Base-by-base conservation (phyloP, 2,113 vertebrate genomes). In the Orycteropus afer region DNA sequence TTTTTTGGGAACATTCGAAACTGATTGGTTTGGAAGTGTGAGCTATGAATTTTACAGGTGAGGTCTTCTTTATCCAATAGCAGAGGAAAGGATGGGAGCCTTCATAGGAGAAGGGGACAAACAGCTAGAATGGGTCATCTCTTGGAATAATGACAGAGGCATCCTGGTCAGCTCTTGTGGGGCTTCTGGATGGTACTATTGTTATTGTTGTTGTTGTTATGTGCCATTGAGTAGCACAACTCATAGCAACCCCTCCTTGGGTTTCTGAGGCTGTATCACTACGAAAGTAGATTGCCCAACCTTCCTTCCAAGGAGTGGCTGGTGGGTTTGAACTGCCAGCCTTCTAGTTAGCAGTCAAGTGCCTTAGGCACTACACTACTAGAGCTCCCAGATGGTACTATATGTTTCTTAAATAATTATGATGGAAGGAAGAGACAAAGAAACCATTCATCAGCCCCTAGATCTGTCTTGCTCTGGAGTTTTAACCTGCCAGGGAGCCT, bases 21-120 rank as follows among this genome's bases (percentile, higher is more conserved):
- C 27, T 0, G 0, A n/a, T n/a, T 92, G 47, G 91, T 4, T 95
- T 63, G 76, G 53, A 69, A 67, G 17, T 0, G 63, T 90, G 55
- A 65, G 9, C 42, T 95, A 97, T 14, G 81, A 87, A 23, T 87
- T 94, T 92, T 10, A 57, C 42, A 57, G 81, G 93, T 96, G 29
- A 95, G n/a, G 18, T 59, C 53, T 34, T 37, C 20, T 25, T 90
- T 92, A 42, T 71, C 42, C 11, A 49, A 14, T 27, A 6, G n/a
- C 29, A 13, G 61, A 51, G 12, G 51, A 32, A 37, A 79, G 37
- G 73, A n/a, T 20, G 25, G 55, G 51, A 13, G 14, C 25, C 77
- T 20, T 77, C 40, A 13, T 1, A 67, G 34, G 45, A 29, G 0
- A 77, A 10, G 40, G 32, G 23, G 42, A n/a, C 55, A 32, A n/a